Percentiles rank a stretch among this genome's conserved stretches.
Evolutionary conservation across 2,888 invertebrate species (phyloP).

Genomic region (Polylopha cassiicola): DNA sequence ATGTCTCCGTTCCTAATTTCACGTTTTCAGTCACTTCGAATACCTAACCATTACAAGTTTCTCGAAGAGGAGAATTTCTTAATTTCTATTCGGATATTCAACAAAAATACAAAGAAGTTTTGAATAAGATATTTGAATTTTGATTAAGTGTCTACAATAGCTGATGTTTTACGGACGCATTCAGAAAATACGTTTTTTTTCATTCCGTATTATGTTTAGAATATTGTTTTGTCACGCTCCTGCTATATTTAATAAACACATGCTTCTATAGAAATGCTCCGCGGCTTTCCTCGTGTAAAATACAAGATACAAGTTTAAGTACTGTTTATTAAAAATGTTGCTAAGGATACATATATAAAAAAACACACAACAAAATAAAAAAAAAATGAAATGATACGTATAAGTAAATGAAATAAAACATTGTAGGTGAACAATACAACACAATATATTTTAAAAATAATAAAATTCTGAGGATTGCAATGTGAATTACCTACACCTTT

Average conservation of each 20-base stretch:
- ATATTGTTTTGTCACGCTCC: too few species aligned
- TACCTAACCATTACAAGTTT: constrained; percentile 24
- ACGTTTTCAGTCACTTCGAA: constrained; percentile 59
- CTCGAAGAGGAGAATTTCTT: constrained; percentile 19
- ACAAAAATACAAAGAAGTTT: constrained; percentile 31
- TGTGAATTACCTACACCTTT: too few species aligned
- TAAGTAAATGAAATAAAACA: not conserved
- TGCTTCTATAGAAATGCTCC: too few species aligned
- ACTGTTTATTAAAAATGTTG: too few species aligned
- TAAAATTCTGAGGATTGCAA: too few species aligned
- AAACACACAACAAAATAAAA: too few species aligned
- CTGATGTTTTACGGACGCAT: constrained; percentile 5
- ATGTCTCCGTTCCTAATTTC: constrained; percentile 63
- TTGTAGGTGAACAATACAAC: not conserved
- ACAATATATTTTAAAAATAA: not conserved
- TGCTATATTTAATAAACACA: too few species aligned
- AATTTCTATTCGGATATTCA: constrained; percentile 23
- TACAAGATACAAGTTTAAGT: too few species aligned
- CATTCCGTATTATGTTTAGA: too few species aligned
- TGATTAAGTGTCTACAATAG: constrained; percentile 22
- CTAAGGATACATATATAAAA: too few species aligned
- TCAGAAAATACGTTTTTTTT: constrained; percentile 3
- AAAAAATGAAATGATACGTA: not conserved
- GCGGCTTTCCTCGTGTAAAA: too few species aligned
- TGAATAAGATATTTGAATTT: constrained; percentile 21